These are phyloP conservation scores for Nycticorax nycticorax DNA, from an alignment of 2,113 vertebrate species.

Conservation along the genomic window DNA sequence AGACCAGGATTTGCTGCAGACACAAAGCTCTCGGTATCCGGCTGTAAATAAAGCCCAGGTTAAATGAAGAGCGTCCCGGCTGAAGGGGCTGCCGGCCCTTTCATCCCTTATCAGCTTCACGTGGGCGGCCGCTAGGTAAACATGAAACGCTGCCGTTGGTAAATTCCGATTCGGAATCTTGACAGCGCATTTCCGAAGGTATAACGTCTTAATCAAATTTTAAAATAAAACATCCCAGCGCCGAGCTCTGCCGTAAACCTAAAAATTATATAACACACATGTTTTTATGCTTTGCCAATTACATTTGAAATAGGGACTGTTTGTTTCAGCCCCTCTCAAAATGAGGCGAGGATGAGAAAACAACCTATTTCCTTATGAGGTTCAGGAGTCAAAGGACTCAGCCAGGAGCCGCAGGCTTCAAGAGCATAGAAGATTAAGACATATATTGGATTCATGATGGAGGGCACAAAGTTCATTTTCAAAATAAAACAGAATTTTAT, in stretches of 20 bases:
- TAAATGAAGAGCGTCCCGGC: conserved; percentile 44
- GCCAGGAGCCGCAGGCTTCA: conserved; percentile 93
- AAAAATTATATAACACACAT: conserved; percentile 80
- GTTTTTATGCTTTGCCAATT: conserved; percentile 92
- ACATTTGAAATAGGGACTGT: conserved; percentile 89
- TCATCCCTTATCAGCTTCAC: background rate
- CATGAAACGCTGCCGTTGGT: conserved; percentile 27
- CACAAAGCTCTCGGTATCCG: background rate
- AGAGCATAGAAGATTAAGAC: conserved; percentile 99
- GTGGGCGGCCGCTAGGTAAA: conserved; percentile 51
- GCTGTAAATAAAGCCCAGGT: conserved; percentile 32
- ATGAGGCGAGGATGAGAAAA: conserved; percentile 91
- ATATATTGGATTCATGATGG: conserved; percentile 99
- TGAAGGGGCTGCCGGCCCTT: conserved; percentile 32
- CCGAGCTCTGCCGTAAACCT: conserved; percentile 69
- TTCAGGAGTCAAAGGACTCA: conserved; percentile 97
- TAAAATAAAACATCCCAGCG: conserved; percentile 62
- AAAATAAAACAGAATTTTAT: conserved; percentile 99
- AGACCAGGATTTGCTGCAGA: background rate
- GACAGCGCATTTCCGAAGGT: conserved; percentile 74
- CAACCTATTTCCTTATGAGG: conserved; percentile 99
- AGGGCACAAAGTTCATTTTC: conserved; percentile 99
- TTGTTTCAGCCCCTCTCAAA: conserved; percentile 88
- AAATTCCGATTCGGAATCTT: conserved; percentile 50
- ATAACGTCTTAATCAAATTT: conserved; percentile 78